phyloP scores from a whole-genome alignment of 2,888 invertebrate genomes.

The Sclerodermus sp. region DNA sequence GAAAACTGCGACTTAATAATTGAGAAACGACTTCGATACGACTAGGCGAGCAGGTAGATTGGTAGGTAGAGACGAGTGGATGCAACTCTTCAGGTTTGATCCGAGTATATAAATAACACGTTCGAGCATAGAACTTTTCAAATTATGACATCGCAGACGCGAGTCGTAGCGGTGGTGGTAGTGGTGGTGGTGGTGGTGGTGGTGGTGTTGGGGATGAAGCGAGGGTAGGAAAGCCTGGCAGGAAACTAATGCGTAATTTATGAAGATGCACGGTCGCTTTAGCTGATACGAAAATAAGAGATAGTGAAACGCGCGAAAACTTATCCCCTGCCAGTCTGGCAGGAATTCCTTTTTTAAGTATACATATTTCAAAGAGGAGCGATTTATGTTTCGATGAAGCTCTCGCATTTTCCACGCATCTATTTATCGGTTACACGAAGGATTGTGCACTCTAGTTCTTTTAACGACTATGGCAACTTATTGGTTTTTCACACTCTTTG shows the following conservation, averaged over 20 bases:
- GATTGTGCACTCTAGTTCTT: no score
- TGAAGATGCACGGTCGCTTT: slow-evolving; percentile 29
- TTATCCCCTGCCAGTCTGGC: slow-evolving; percentile 6
- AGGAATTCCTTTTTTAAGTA: no score
- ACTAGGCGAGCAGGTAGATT: slow-evolving; percentile 19
- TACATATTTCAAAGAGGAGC: no score
- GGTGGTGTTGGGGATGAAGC: background rate
- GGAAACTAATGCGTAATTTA: slow-evolving; percentile 32
- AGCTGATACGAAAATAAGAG: slow-evolving; percentile 27
- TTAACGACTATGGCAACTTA: no score
- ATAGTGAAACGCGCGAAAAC: slow-evolving; percentile 17
- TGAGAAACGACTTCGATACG: slow-evolving; percentile 24
- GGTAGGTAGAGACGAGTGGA: slow-evolving; percentile 11
- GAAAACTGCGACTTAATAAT: slow-evolving; percentile 10
- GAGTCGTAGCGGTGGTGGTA: background rate
- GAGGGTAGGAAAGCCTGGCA: slow-evolving; percentile 1
- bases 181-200: slow-evolving; percentile 1
- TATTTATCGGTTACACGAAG: no score
- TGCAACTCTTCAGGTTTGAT: slow-evolving; percentile 3
- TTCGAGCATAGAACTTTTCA: slow-evolving; percentile 27
- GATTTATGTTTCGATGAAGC: no score
- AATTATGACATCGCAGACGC: slow-evolving; percentile 23
- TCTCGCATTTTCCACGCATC: no score
- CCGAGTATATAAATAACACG: slow-evolving; percentile 31
- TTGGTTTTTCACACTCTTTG: no score